Evolutionary conservation across 2,797 vertebrate species (phyloP), one percentile per base, ranked within the genome.

Genomic region (Poecilia velifera): DNA sequence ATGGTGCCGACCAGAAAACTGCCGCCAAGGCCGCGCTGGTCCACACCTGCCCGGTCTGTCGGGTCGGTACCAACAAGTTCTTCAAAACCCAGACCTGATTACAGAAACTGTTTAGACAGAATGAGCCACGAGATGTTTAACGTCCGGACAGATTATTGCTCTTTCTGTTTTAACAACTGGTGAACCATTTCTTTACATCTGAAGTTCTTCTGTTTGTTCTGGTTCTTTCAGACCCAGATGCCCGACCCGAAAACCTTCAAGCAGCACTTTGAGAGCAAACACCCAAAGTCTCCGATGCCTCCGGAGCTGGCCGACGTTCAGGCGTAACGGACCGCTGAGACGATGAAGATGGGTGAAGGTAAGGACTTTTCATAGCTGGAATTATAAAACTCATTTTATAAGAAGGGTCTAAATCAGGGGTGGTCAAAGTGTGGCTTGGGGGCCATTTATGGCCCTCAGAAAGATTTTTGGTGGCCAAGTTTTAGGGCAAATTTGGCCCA

Each of bases 241-340:
- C 96, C 96, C 20, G 96, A 97, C 86, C 96, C 96, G 14, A 97
- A 97, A 90, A 97, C 96, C 12, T 97, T 96, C 88, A 97, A 97
- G 90, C 96, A 97, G 88, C 96, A 97, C 91, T 97, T 97, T 94
- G 96, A 97, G 89, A 97, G 96, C 89, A 97, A 97, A 92, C 96
- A 97, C 62, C 96, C 96, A 39, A 97, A 97, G 76, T 96, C 95
- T 66, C 95, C 96, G 1, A 94, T 97, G 95, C 96, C 96, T 1
- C 88, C 96, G 7, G 96, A 97, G 88, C 93, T 97, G 84, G 96
- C 39, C 0, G 96, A 97, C 22, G 96, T 97, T 49, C 95, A 97
- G 91, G 96, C 96, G 1, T 97, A 89, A 87, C 87, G 55, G n/a
- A 68, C 31, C 2, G 9, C 73, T n/a, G 47, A 79, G 68, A 64